Percentiles rank a stretch among this genome's conserved stretches.
phyloP scores from a whole-genome alignment of 2,113 vertebrate species.

The Chroicocephalus ridibundus region DNA sequence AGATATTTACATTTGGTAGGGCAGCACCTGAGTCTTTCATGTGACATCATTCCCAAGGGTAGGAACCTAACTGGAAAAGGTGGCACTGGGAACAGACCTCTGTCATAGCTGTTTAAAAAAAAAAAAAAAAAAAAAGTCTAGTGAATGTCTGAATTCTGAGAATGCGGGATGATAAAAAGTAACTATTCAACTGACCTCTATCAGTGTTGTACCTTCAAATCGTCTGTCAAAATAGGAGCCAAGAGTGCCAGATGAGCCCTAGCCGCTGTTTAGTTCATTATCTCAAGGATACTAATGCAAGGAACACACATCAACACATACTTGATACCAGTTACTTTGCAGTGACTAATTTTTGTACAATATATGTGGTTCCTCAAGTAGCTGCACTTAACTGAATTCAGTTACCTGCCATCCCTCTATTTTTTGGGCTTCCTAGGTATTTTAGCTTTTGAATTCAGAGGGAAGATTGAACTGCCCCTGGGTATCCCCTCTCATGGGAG shows the following conservation, averaged over 20 bases:
- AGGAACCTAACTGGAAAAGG: neutral
- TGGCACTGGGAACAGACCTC: neutral
- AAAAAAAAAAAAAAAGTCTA: neutral
- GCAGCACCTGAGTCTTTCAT: neutral
- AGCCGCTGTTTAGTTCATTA: neutral
- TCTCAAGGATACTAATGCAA: neutral
- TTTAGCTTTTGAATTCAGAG: neutral
- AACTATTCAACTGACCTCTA: neutral
- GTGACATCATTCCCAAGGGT: neutral
- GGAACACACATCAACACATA: rapidly evolving
- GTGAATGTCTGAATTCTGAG: neutral
- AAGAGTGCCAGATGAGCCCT: neutral
- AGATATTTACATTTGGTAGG: neutral
- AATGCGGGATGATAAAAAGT: neutral
- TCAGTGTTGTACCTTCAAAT: neutral
- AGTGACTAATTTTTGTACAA: neutral
- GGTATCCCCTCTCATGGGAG: neutral
- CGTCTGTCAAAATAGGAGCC: neutral
- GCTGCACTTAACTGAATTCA: neutral
- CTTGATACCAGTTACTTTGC: neutral
- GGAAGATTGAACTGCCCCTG: neutral
- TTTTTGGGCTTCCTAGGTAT: neutral
- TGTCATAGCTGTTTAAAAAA: neutral
- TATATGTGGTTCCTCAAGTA: neutral
- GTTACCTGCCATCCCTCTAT: neutral